Evolutionary conservation across 2,888 invertebrate species (phyloP).

Genomic region (Caenorhabditis sp.): DNA sequence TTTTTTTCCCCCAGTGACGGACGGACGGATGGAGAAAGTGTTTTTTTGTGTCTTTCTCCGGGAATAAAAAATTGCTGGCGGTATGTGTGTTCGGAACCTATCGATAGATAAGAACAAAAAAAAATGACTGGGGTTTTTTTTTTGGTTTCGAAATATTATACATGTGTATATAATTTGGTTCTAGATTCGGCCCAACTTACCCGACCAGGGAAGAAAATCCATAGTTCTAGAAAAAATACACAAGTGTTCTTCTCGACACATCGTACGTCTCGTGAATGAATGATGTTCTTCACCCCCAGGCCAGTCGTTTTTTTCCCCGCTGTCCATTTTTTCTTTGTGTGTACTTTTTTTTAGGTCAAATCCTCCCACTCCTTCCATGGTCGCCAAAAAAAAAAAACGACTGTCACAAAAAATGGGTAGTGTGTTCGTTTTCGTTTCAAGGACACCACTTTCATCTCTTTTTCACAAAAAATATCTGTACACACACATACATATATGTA

Average conservation of each 20-base stretch:
- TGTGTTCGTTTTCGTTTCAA: background rate
- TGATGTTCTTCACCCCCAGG: background rate
- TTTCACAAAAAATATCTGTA: background rate
- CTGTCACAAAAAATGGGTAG: background rate
- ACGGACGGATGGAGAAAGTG: background rate
- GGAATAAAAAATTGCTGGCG: background rate
- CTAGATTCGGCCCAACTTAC: too few relatives aligned
- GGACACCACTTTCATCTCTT: background rate
- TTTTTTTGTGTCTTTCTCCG: background rate
- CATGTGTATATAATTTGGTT: background rate
- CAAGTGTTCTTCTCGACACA: background rate
- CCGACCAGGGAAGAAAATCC: too few relatives aligned
- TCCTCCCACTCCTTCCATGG: background rate
- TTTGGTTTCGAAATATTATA: background rate
- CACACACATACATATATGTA: background rate
- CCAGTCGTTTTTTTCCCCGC: background rate
- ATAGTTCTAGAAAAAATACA: background rate
- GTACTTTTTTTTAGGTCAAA: background rate
- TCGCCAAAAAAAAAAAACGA: background rate
- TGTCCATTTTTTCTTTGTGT: background rate
- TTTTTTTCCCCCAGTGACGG: background rate
- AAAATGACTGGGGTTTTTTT: background rate
- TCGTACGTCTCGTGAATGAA: too few relatives aligned
- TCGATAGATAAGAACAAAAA: background rate
- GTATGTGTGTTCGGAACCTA: background rate